These are phyloP conservation scores for Diachasma alloeum DNA, from an alignment of 1,140 invertebrate genomes.

Conservation along the genomic window DNA sequence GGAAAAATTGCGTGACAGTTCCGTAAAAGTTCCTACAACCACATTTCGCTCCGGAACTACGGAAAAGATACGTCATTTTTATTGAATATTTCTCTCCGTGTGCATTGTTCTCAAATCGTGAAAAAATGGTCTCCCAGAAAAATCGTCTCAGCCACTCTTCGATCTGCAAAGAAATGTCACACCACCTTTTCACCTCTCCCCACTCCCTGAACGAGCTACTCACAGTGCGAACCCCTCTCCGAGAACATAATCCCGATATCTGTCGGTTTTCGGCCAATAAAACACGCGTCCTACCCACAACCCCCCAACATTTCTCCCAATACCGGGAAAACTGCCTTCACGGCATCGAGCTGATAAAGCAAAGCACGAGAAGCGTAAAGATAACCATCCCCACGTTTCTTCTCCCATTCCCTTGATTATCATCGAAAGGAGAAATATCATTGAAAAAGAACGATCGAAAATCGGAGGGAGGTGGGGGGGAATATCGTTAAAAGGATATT, in stretches of 20 bases:
- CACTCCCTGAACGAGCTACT: background rate
- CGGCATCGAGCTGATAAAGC: constrained; percentile 59
- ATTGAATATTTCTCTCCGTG: too few relatives aligned
- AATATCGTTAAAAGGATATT: background rate
- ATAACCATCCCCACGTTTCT: constrained; percentile 50
- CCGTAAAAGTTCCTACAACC: too few relatives aligned
- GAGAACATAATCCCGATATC: constrained; percentile 65
- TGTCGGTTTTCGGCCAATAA: constrained; percentile 67
- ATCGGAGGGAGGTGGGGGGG: background rate
- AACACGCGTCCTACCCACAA: constrained; percentile 56
- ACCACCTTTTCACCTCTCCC: too few relatives aligned
- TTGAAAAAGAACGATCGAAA: background rate
- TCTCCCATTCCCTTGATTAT: background rate
- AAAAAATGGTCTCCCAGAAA: too few relatives aligned
- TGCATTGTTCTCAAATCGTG: too few relatives aligned
- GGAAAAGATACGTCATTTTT: too few relatives aligned
- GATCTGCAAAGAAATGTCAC: background rate
- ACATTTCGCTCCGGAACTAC: too few relatives aligned
- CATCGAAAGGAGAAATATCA: background rate
- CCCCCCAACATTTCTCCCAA: background rate
- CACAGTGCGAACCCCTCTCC: background rate
- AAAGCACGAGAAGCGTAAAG: constrained; percentile 41
- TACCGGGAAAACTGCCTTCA: constrained; percentile 45
- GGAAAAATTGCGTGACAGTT: too few relatives aligned
- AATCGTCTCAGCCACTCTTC: too few relatives aligned